These are phyloP conservation scores for Agonum fuliginosum DNA, from an alignment of 2,888 invertebrate genomes.

Conservation along the genomic window DNA sequence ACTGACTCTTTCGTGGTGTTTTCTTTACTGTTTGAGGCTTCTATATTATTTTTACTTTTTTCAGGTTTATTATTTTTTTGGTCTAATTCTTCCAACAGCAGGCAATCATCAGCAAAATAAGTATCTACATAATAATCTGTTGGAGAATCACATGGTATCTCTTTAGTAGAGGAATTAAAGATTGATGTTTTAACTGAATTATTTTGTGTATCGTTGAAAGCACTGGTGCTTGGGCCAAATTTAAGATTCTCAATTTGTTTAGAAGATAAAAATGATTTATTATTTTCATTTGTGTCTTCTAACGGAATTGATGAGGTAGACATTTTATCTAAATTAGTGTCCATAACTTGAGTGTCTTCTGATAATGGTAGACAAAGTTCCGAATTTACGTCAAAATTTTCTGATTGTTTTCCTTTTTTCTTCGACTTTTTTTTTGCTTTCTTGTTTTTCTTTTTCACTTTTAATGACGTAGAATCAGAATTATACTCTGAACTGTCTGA, in stretches of 20 bases:
- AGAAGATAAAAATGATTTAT: not conserved
- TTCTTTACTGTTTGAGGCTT: conserved; percentile 10
- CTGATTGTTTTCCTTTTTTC: conserved; percentile 19
- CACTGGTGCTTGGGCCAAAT: not conserved
- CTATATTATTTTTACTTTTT: not conserved
- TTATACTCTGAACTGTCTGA: conserved; percentile 42
- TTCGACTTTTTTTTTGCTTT: conserved; percentile 46
- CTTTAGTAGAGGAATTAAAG: not conserved
- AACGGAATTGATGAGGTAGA: not conserved
- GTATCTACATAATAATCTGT: conserved; percentile 23
- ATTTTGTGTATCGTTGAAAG: not conserved
- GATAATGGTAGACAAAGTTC: not conserved
- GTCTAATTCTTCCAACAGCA: conserved; percentile 4
- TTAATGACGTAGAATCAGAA: conserved; percentile 46
- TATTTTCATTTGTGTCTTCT: not conserved
- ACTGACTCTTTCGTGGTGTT: conserved; percentile 1
- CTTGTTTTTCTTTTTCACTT: conserved; percentile 39
- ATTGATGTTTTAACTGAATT: too few relatives aligned
- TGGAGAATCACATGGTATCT: not conserved
- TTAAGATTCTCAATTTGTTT: not conserved
- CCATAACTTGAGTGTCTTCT: not conserved
- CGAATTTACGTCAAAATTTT: not conserved
- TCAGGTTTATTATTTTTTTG: not conserved
- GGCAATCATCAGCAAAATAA: conserved; percentile 32
- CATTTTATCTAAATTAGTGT: not conserved